Evolutionary conservation across 2,797 vertebrate species (phyloP), one percentile per base, ranked within the genome.

Genomic region (Myripristis murdjan): DNA sequence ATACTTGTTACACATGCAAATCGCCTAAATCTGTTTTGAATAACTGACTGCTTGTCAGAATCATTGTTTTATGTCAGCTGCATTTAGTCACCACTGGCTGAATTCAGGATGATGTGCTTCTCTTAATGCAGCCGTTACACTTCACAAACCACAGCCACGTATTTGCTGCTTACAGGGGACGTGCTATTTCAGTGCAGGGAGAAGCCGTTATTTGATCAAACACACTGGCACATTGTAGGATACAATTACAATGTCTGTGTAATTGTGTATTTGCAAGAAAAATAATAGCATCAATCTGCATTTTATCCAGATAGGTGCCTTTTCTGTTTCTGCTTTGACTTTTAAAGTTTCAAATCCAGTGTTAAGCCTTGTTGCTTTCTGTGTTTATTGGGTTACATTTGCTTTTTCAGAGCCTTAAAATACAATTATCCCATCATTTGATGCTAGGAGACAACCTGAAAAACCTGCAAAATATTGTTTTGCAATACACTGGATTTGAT

Each of bases 1-100:
- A 41, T 64, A 65, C 28, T 57, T 26, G 53, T 71, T 76, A 73
- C 62, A 73, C 79, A 71, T 60, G 65, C 70, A 43, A 54, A 78
- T 73, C 69, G 39, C 52, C 37, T 52, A 53, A 39, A 14, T 16
- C 41, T 12, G 52, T 60, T 22, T 18, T 24, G 22, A 41, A 54
- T 16, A 2, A 16, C 18, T 31, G 35, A 49, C 16, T 51, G 54
- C 12, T 44, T 63, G 23, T 79, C 67, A 57, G 33, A 11, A 35
- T 52, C 18, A 15, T 10, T 26, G 5, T 47, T 51, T 62, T 46
- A 3, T 4, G 1, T 24, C 35, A 44, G 1, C 47, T 69, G 26
- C 6, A 63, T 55, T 59, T 15, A 55, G 55, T 24, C 43, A 39
- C 11, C 22, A 39, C 14, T 14, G 39, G 39, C 5, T 41, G 14